Conservation (phyloP, 2,113 vertebrate species). For the Phycodurus eques region DNA sequence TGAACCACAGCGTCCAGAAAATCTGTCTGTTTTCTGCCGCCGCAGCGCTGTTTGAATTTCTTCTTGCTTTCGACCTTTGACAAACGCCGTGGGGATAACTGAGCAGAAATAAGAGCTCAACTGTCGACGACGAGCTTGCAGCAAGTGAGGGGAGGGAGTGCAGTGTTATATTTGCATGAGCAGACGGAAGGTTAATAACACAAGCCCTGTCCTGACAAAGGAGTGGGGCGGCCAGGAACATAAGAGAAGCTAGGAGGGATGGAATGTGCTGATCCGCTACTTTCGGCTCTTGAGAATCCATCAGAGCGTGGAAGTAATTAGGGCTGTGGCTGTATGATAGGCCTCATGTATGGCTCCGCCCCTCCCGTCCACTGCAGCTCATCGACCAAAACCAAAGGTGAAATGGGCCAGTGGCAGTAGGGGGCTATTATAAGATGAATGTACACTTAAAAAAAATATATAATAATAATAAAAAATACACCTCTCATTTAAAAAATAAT, state of each 20-base stretch:
- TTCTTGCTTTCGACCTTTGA: constrained; percentile 9
- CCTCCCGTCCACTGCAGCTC: constrained; percentile 27
- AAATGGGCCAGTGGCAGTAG: constrained; percentile 11
- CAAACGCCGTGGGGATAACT: constrained; percentile 37
- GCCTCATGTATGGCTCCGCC: constrained; percentile 38
- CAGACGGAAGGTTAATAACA: constrained; percentile 76
- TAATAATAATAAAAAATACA: too few relatives aligned
- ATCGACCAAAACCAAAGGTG: constrained; percentile 47
- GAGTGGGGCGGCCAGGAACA: constrained; percentile 36
- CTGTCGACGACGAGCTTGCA: constrained; percentile 36
- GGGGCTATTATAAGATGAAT: background rate
- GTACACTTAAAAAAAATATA: background rate
- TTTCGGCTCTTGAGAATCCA: constrained; percentile 62
- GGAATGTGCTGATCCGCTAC: constrained; percentile 67
- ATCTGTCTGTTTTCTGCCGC: constrained; percentile 7
- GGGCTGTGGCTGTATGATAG: constrained; percentile 55
- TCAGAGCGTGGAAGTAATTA: constrained; percentile 61
- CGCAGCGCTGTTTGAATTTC: constrained; percentile 6
- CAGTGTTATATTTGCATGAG: constrained; percentile 65
- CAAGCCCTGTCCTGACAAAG: constrained; percentile 62
- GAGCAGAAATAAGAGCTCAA: constrained; percentile 37
- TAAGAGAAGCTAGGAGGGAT: constrained; percentile 49
- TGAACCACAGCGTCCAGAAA: constrained; percentile 21
- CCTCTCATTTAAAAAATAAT: too few relatives aligned
- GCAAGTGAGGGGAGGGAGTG: constrained; percentile 24